Evolutionary conservation across 2,888 invertebrate species (phyloP), one percentile per base, ranked within the genome.

Genomic region (Pocota personata): DNA sequence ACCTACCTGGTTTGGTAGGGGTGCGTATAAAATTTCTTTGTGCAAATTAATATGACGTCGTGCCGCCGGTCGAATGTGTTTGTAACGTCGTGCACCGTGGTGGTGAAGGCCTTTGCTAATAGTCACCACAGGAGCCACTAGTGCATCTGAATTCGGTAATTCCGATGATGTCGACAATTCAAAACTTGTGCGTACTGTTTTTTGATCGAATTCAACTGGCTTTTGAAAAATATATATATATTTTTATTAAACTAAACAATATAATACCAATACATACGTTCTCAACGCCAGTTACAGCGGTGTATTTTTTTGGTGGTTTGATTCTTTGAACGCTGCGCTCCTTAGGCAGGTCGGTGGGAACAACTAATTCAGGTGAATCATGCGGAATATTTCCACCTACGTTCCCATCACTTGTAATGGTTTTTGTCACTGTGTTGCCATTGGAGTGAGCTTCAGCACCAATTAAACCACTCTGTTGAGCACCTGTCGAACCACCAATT

Each of bases 221-320:
- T 80, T 75, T 75, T 75, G 46, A 14, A 40, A 52, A 32, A 43
- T 30, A 48, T 7, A 37, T 32, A 69, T 19, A 14, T 4, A 14
- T 5, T 60, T 19, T 19, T 1, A 46, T 40, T 7, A 1, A 7
- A 6, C 6, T 24, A 40, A 2, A 21, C 3, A 8, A 37, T 37
- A 19, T n/a, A n/a, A n/a, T n/a, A n/a, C n/a, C 2, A 37, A 19
- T 52, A 86, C 86, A 35, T 72, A 86, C 84, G 43, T 50, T 84
- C 40, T 58, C 64, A 30, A 84, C 48, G 4, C 7, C 58, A 12
- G 66, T 32, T 24, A 32, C 12, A 7, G 24, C 16, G 8, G 88
- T 64, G 75, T 90, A 92, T 84, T 92, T 92, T 88, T 92, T 92
- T n/a, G 91, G 91, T 5, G 91, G 91, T 82, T 90, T 91, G 21